These are phyloP conservation scores for Resseliella maxima DNA, from an alignment of 2,888 invertebrate genomes.

Conservation along the genomic window DNA sequence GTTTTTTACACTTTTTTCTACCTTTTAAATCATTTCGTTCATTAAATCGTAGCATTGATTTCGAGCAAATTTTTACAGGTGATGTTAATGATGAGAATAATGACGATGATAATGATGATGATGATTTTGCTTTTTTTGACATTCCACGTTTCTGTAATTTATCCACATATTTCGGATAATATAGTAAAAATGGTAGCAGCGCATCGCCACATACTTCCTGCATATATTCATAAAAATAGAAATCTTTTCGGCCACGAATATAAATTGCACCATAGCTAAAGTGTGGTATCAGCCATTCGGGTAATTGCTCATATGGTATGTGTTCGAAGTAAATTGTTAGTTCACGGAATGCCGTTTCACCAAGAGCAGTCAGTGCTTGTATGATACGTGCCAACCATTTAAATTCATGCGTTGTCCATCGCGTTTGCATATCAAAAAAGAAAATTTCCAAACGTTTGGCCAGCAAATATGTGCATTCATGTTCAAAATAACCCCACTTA, in stretches of 20 bases:
- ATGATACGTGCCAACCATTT: slow-evolving; percentile 64
- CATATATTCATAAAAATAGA: slow-evolving; percentile 67
- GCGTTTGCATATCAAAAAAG: slow-evolving; percentile 60
- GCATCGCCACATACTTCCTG: slow-evolving; percentile 65
- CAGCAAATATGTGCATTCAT: slow-evolving; percentile 64
- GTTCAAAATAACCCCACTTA: slow-evolving; percentile 65
- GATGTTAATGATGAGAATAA: no score
- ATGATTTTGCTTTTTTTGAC: background rate
- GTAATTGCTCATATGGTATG: slow-evolving; percentile 62
- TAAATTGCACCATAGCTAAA: slow-evolving; percentile 64
- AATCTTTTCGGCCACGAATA: slow-evolving; percentile 64
- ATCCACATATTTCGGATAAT: slow-evolving; percentile 61
- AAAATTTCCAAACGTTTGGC: slow-evolving; percentile 63
- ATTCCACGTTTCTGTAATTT: background rate
- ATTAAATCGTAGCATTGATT: background rate
- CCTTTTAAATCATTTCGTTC: background rate
- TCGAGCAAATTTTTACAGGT: slow-evolving; percentile 4
- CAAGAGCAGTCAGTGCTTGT: slow-evolving; percentile 64
- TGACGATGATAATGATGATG: no score
- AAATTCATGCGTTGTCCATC: slow-evolving; percentile 62
- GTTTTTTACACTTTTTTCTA: background rate
- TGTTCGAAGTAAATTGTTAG: slow-evolving; percentile 65
- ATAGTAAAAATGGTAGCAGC: slow-evolving; percentile 65
- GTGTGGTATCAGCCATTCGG: slow-evolving; percentile 63
- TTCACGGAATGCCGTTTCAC: slow-evolving; percentile 66